Conservation (phyloP, 2,888 invertebrate genomes). For the Drosophila ezoana region DNA sequence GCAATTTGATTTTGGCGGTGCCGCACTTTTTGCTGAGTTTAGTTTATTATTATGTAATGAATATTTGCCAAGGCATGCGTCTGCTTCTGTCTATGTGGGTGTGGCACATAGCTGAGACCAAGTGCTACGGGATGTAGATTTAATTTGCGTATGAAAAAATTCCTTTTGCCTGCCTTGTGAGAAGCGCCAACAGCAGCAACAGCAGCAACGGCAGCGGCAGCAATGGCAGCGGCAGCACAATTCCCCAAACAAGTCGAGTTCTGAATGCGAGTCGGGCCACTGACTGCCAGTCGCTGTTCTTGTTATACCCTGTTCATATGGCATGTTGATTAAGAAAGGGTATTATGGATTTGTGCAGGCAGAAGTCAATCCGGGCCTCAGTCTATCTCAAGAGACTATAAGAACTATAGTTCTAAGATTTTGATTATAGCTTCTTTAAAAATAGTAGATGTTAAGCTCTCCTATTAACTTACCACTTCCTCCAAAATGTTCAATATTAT, state of each 20-base stretch:
- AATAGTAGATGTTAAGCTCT: too few relatives aligned
- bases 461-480: too few relatives aligned
- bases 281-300: conserved; percentile 18
- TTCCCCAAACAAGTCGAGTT: conserved; percentile 69
- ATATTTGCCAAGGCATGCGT: conserved; percentile 66
- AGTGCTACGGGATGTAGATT: conserved; percentile 64
- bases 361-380: too few relatives aligned
- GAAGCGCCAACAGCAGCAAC: conserved; percentile 14
- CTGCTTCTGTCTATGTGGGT: conserved; percentile 5
- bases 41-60: conserved; percentile 78
- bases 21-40: conserved; percentile 65
- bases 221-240: conserved; percentile 44
- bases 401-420: too few relatives aligned
- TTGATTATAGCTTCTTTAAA: too few relatives aligned
- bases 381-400: too few relatives aligned
- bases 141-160: conserved; percentile 77
- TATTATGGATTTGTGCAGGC: not conserved
- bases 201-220: conserved; percentile 8
- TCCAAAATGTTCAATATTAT: too few relatives aligned
- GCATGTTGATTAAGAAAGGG: not conserved
- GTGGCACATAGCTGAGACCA: conserved; percentile 44
- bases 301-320: conserved; percentile 5
- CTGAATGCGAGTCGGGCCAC: conserved; percentile 32
- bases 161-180: conserved; percentile 57
- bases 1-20: conserved; percentile 61